Evolutionary conservation across 2,888 invertebrate species (phyloP), one percentile per base, ranked within the genome.

Genomic region (Stenolophus ochropezus): DNA sequence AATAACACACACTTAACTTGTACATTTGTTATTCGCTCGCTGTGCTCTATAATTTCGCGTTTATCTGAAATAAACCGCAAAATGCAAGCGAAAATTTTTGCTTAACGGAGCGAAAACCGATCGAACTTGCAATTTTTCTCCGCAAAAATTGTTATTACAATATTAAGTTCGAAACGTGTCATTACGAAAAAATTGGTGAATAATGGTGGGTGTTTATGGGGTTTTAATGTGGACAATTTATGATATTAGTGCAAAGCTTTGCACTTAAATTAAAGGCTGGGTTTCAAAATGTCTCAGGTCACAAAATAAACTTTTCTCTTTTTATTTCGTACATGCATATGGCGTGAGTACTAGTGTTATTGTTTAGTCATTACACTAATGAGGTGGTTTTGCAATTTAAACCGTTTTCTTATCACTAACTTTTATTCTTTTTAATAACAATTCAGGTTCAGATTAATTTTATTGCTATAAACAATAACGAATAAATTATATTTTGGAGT

Each of bases 11-110:
- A 78, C 78, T 61, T 61, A 65, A n/a, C 33, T 61, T 20, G 25
- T 77, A 47, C 61, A 61, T 56, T 58, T 77, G 73, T 73, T 73
- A 73, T 73, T 49, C 73, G 49, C 73, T 49, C n/a, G n/a, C 49
- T 14, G 47, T 51, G 49, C 74, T 20, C 23, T 75, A 27, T 75
- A 75, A 75, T 75, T 75, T 75, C 14, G 25, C 75, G 25, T 75
- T 75, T 75, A 75, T 27, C 53, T 53, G 75, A 75, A 75, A 75
- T 75, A 51, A 75, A 75, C 75, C 75, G 53, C 75, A 75, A 75
- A 75, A 51, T n/a, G 53, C 73, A 49, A 25, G 75, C 75, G 75
- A 75, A 75, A 75, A 75, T 53, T 53, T 53, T 53, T 75, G 53
- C 27, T 75, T 75, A 49, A n/a, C 73, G 20, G 73, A 49, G 73